Evolutionary conservation across 2,113 vertebrate species (phyloP).

Genomic region (Odontophorus gujanensis): DNA sequence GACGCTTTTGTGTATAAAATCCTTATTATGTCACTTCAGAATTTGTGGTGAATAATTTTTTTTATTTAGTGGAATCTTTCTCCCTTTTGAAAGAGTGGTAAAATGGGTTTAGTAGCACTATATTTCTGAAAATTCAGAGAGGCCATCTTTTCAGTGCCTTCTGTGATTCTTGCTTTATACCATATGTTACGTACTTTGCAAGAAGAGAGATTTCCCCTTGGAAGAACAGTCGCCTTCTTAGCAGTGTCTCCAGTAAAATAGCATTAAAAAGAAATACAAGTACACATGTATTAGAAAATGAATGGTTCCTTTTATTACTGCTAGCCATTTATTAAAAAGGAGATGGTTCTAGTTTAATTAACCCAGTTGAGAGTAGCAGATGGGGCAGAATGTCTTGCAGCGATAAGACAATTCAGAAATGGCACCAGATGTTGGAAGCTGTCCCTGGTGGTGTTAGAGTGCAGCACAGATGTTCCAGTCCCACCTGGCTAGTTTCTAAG

Average conservation of each 20-base stretch:
- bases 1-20: neutral
- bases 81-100: neutral
- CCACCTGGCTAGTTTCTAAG: slow-evolving; percentile 84
- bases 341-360: slow-evolving; percentile 84
- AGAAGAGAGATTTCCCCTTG: slow-evolving; percentile 27
- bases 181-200: fast-evolving
- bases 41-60: neutral
- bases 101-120: neutral
- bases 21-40: neutral
- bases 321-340: slow-evolving; percentile 82
- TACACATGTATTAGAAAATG: slow-evolving; percentile 67
- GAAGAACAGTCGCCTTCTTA: slow-evolving; percentile 42
- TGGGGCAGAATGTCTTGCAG: slow-evolving; percentile 87
- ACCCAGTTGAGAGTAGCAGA: slow-evolving; percentile 91
- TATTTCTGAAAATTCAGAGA: neutral
- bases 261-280: slow-evolving; percentile 78
- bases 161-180: neutral
- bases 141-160: neutral
- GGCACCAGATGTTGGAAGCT: slow-evolving; percentile 87
- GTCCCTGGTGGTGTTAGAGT: slow-evolving; percentile 90
- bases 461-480: slow-evolving; percentile 92
- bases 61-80: neutral
- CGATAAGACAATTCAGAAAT: slow-evolving; percentile 84
- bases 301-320: slow-evolving; percentile 80
- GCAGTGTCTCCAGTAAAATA: slow-evolving; percentile 64